Conservation (phyloP, 2,888 invertebrate species). For the Xylocampa areola region DNA sequence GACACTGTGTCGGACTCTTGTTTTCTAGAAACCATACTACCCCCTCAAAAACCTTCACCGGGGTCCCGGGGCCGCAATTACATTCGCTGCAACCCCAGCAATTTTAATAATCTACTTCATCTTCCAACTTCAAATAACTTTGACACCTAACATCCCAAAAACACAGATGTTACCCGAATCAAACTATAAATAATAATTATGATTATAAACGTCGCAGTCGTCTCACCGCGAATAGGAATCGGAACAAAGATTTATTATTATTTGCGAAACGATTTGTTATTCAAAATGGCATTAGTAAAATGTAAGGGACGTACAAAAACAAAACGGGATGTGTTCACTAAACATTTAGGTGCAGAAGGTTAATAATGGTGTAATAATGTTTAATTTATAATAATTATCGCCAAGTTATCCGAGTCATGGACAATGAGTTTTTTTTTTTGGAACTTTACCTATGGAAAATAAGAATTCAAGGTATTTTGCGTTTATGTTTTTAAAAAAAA, state of each 20-base stretch:
- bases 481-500: too few relatives aligned
- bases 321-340: slow-evolving; percentile 11
- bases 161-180: slow-evolving; percentile 34
- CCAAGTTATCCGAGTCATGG: too few relatives aligned
- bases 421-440: too few relatives aligned
- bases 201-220: slow-evolving; percentile 18
- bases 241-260: slow-evolving; percentile 49
- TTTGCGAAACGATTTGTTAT: slow-evolving; percentile 54
- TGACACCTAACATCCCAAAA: slow-evolving; percentile 9
- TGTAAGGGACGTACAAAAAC: slow-evolving; percentile 38
- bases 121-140: slow-evolving; percentile 6
- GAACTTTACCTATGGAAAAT: too few relatives aligned
- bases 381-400: too few relatives aligned
- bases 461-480: too few relatives aligned
- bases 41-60: too few relatives aligned
- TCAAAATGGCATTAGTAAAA: slow-evolving; percentile 55
- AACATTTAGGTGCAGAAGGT: not conserved
- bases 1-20: too few relatives aligned
- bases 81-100: slow-evolving; percentile 1
- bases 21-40: too few relatives aligned
- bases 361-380: too few relatives aligned
- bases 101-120: not conserved
- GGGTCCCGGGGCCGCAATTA: too few relatives aligned
- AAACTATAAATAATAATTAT: slow-evolving; percentile 7
- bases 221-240: slow-evolving; percentile 11